phyloP scores from a whole-genome alignment of 2,797 vertebrate genomes.

The Glossophaga mutica region DNA sequence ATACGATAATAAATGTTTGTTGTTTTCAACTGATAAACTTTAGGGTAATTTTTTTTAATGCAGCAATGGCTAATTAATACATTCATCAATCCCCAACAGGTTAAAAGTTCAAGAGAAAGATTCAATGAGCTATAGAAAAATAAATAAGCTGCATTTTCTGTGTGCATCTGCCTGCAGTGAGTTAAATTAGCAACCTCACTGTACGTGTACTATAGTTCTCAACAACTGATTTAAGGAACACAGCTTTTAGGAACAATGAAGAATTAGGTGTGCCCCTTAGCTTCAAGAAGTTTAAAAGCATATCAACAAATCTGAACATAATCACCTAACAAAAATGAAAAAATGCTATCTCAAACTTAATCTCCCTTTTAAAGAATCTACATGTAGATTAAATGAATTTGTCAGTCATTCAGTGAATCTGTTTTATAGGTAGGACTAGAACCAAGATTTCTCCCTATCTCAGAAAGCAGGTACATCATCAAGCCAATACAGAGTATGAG shows the following conservation, averaged over 20 bases:
- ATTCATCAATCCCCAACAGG: neutral
- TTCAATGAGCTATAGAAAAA: neutral
- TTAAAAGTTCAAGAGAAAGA: neutral
- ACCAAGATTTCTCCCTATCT: neutral
- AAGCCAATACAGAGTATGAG: neutral
- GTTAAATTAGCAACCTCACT: neutral
- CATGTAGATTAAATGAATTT: neutral
- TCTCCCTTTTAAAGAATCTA: neutral
- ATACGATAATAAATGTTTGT: neutral
- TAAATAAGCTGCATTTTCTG: neutral
- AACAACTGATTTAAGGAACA: neutral
- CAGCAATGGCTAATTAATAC: neutral
- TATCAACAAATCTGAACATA: neutral
- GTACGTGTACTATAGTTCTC: neutral
- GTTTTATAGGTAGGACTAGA: neutral
- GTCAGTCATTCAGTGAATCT: neutral
- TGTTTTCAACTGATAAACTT: neutral
- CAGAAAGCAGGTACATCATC: neutral
- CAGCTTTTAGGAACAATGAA: slow-evolving; percentile 2
- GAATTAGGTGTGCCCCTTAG: neutral
- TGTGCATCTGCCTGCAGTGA: neutral
- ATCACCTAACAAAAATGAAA: neutral
- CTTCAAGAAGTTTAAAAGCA: neutral
- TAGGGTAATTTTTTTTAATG: neutral
- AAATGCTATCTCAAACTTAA: neutral